A percentile compares a stretch with the other conserved stretches of the same genome.
These are phyloP conservation scores for Daphoenositta chrysoptera DNA, from an alignment of 2,113 vertebrate genomes.

Conservation along the genomic window DNA sequence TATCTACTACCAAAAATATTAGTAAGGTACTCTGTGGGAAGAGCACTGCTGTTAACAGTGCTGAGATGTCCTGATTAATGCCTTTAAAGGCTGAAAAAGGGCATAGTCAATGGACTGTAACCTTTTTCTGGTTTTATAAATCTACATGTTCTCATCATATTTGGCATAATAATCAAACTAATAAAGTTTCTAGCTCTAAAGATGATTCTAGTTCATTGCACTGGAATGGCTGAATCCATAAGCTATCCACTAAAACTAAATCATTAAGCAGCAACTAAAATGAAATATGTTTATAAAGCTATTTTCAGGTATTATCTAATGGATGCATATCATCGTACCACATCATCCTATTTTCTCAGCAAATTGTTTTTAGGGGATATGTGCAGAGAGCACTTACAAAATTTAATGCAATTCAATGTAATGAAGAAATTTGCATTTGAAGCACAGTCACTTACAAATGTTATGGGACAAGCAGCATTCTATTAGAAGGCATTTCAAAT, in stretches of 20 bases:
- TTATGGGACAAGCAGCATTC: slow-evolving; percentile 63
- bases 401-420: slow-evolving; percentile 67
- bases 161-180: slow-evolving; percentile 67
- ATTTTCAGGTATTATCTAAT: slow-evolving; percentile 65
- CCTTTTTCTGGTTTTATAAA: slow-evolving; percentile 48
- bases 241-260: slow-evolving; percentile 50
- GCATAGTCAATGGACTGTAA: slow-evolving; percentile 19
- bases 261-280: slow-evolving; percentile 68
- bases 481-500: slow-evolving; percentile 62
- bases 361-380: slow-evolving; percentile 68
- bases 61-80: neutral
- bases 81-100: neutral
- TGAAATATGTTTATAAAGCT: slow-evolving; percentile 63
- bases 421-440: slow-evolving; percentile 74
- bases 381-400: slow-evolving; percentile 55
- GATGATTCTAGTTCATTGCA: slow-evolving; percentile 36
- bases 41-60: neutral
- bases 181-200: slow-evolving; percentile 51
- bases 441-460: slow-evolving; percentile 59
- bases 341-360: slow-evolving; percentile 65
- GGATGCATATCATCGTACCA: slow-evolving; percentile 23
- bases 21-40: neutral
- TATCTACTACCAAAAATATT: neutral
- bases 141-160: slow-evolving; percentile 13
- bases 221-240: slow-evolving; percentile 43